Conservation (phyloP, 2,113 vertebrate genomes). For the Mandrillus leucophaeus region DNA sequence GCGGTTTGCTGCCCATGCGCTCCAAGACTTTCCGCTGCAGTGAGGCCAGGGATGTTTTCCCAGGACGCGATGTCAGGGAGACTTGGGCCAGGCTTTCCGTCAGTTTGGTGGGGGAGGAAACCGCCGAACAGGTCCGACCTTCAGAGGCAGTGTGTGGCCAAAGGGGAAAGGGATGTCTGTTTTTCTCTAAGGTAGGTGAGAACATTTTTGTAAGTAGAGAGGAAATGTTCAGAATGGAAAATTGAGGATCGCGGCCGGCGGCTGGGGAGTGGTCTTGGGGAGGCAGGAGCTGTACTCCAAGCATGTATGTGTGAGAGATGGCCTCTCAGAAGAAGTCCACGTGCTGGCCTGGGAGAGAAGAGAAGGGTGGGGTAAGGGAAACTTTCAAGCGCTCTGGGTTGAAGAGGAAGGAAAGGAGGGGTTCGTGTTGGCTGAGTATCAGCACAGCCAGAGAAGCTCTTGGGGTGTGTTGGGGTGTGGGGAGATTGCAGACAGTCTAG, state of each 20-base stretch:
- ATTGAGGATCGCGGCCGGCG: background rate
- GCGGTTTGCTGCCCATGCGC: too few relatives aligned
- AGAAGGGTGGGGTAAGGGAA: background rate
- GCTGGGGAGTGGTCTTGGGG: background rate
- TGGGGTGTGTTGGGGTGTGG: accelerated
- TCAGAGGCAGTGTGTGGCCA: background rate
- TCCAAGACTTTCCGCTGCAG: background rate
- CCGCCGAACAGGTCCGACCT: accelerated
- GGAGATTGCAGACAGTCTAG: background rate
- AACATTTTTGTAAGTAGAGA: background rate
- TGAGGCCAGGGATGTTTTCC: background rate
- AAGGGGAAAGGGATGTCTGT: background rate
- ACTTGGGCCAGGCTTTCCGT: too few relatives aligned
- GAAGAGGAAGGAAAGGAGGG: background rate
- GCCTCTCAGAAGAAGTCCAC: background rate
- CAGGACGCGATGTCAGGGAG: background rate
- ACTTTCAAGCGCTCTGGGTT: too few relatives aligned
- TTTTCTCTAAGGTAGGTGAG: background rate
- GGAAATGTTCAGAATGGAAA: background rate
- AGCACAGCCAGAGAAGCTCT: background rate
- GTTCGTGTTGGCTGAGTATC: background rate
- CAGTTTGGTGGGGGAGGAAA: background rate
- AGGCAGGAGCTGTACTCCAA: too few relatives aligned
- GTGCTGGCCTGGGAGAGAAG: background rate
- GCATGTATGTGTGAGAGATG: background rate